These are phyloP conservation scores for Azemiops feae DNA, from an alignment of 2,113 vertebrate genomes.

Conservation along the genomic window DNA sequence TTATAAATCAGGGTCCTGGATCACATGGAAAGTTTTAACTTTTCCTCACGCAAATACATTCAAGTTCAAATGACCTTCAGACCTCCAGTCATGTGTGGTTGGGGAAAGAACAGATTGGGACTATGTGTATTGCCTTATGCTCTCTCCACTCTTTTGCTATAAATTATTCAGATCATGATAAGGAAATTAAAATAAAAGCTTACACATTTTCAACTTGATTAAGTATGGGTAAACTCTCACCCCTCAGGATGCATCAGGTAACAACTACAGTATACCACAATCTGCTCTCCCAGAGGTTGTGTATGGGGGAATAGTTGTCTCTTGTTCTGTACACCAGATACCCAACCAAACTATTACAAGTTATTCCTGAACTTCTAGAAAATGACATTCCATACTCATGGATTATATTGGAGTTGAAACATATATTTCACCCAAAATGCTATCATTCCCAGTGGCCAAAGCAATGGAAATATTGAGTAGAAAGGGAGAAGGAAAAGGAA, in stretches of 20 bases:
- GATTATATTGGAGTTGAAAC: background rate
- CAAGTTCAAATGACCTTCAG: background rate
- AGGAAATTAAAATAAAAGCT: background rate
- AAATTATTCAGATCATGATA: background rate
- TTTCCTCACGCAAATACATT: background rate
- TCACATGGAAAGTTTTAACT: background rate
- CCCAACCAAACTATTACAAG: background rate
- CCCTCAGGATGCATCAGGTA: background rate
- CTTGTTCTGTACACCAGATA: background rate
- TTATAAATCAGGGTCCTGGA: background rate
- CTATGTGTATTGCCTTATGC: background rate
- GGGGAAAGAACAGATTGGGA: background rate
- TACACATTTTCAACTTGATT: background rate
- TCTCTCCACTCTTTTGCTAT: background rate
- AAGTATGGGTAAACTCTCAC: background rate
- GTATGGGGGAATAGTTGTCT: background rate
- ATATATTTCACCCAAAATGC: background rate
- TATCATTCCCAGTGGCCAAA: background rate
- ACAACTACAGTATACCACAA: background rate
- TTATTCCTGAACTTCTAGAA: background rate
- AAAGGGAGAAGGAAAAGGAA: background rate
- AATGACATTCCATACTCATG: background rate
- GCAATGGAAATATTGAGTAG: background rate
- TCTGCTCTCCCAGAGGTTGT: background rate
- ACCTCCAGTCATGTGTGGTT: background rate